Evolutionary conservation across 2,113 vertebrate genomes (phyloP).

Genomic region (Notiomystis cincta): DNA sequence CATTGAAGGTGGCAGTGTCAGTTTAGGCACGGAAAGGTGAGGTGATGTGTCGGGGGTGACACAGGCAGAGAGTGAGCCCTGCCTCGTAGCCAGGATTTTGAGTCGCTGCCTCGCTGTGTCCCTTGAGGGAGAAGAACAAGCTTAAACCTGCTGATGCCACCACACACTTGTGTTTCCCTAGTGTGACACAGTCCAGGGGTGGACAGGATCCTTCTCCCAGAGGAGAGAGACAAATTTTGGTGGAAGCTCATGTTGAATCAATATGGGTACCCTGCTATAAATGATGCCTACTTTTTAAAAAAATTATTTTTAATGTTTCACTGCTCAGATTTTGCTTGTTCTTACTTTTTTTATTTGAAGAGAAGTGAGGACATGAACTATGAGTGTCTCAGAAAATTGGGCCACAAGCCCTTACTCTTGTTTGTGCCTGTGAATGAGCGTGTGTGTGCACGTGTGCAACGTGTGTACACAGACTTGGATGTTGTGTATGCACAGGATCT

Average conservation of each 20-base stretch:
- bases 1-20: background rate
- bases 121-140: background rate
- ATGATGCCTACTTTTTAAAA: background rate
- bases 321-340: background rate
- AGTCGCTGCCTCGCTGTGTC: background rate
- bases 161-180: background rate
- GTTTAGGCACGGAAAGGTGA: background rate
- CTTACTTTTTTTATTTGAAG: background rate
- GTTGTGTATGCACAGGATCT: background rate
- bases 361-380: background rate
- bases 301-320: background rate
- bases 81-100: background rate
- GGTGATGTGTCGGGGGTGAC: background rate
- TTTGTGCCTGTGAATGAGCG: background rate
- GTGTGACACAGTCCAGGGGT: background rate
- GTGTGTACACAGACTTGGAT: fast-evolving
- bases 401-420: background rate
- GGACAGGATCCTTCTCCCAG: background rate
- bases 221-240: background rate
- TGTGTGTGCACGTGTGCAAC: fast-evolving
- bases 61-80: background rate
- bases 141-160: background rate
- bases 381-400: background rate
- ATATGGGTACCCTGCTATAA: background rate
- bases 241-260: background rate